Evolutionary conservation across 2,888 invertebrate species (phyloP), one percentile per base, ranked within the genome.

Genomic region (Cosmia trapezina): DNA sequence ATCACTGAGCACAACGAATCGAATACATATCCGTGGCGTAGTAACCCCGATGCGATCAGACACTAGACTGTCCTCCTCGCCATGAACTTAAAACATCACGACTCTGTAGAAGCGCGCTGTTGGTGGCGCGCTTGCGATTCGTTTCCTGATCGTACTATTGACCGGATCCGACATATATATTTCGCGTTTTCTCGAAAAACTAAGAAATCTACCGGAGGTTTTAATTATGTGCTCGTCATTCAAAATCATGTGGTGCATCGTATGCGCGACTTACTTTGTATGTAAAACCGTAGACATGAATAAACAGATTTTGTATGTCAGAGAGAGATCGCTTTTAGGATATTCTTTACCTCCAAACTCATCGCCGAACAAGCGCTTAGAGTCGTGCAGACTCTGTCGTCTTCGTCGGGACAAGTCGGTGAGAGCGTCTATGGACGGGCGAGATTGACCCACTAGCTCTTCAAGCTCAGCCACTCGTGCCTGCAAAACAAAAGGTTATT

Each of bases 331-430:
- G 19, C 9, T 63, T n/a, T 37, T 53, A 51, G 4, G 51, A 11
- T 53, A 53, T 5, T n/a, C 62, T 53, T 73, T 74, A 85, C 92
- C 91, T 74, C 85, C 86, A 56, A 66, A 66, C 6, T 80, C 80
- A 28, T 91, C 93, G 0, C 84, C 80, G 71, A 93, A 89, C 62
- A 88, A 78, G 60, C 95, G 88, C 70, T 91, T 93, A 0, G 94
- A 92, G 80, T 95, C 95, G 82, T 93, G 90, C 2, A 94, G 78
- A 70, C 94, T 94, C 76, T 93, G 95, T 1, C 95, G 89, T 2
- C 95, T 91, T 2, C 90, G 89, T 2, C 93, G 90, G 22, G 91
- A 83, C 2, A 86, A 65, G 12, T 92, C 92, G 0, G 85, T 71
- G 14, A 85, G 82, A 0, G 83, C 79, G 2, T 94, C 94, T 0